Base-by-base conservation (phyloP, 2,797 vertebrate genomes). In the Clangula hyemalis region DNA sequence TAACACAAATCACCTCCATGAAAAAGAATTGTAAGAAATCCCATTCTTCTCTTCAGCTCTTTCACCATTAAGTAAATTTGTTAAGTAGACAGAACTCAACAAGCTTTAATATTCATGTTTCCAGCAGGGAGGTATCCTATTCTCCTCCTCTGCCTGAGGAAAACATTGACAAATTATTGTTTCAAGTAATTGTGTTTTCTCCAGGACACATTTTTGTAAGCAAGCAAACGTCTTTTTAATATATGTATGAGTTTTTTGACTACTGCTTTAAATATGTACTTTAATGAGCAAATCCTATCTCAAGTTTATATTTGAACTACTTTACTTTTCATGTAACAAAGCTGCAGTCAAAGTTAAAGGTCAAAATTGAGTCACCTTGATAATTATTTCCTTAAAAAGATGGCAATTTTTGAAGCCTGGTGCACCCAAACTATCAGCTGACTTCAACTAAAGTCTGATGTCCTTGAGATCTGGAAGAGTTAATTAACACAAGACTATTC, bases 401-500 rank as follows among this genome's bases (percentile, higher is more conserved):
- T 5, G 24, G 25, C 4, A 54, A 0, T 54, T 82, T 32, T 79
- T 28, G 30, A 79, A 54, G 15, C 38, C 53, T 71, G 72, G 47
- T 39, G 82, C n/a, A 80, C 39, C 39, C 71, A 64, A 51, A 30
- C 3, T 45, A 36, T 61, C 69, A 38, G 13, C 64, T 71, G 64
- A 43, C 49, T 91, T 94, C 65, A 74, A 41, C 38, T 49, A 90
- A n/a, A 61, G 54, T 22, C 75, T 32, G 10, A 85, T n/a, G 70
- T 87, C 93, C 87, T 85, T 83, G 87, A 87, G 75, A 89, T 74
- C 65, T n/a, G 11, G 24, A 17, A 39, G 61, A 87, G 27, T 74
- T 87, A 90, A 93, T 93, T 95, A 95, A 92, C 22, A 61, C 39
- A 77, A 87, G 71, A 64, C 57, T 68, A 80, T 36, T 87, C 39